Evolutionary conservation across 1,140 invertebrate genomes (phyloP).

Genomic region (Ips nitidus): DNA sequence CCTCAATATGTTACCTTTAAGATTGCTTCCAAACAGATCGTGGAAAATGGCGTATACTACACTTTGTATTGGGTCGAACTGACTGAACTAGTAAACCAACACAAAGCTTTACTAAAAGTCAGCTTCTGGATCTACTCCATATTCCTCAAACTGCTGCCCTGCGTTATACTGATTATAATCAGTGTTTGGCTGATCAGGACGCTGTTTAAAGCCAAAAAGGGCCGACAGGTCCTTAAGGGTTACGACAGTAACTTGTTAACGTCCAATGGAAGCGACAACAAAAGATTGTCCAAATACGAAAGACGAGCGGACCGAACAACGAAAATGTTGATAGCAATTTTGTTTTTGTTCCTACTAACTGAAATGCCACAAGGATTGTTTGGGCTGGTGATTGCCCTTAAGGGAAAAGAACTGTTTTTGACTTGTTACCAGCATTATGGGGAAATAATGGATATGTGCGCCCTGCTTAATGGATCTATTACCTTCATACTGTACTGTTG

Average conservation of each 20-base stretch:
- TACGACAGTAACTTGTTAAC: slow-evolving; percentile 59
- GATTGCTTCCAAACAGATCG: slow-evolving; percentile 55
- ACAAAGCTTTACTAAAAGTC: slow-evolving; percentile 62
- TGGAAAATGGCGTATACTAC: slow-evolving; percentile 53
- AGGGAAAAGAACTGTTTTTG: slow-evolving; percentile 73
- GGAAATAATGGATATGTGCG: slow-evolving; percentile 89
- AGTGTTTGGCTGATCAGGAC: slow-evolving; percentile 78
- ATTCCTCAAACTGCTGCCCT: slow-evolving; percentile 82
- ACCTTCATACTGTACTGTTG: slow-evolving; percentile 94
- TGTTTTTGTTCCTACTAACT: slow-evolving; percentile 82
- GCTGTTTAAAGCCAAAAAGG: slow-evolving; percentile 68
- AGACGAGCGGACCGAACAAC: slow-evolving; percentile 82
- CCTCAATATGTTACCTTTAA: slow-evolving; percentile 75
- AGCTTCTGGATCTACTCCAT: slow-evolving; percentile 89
- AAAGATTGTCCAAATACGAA: slow-evolving; percentile 60
- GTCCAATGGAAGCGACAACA: slow-evolving; percentile 36
- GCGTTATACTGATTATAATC: slow-evolving; percentile 79
- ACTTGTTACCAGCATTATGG: slow-evolving; percentile 78
- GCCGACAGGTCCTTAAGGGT: slow-evolving; percentile 67
- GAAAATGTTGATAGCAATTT: slow-evolving; percentile 84
- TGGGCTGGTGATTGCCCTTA: slow-evolving; percentile 69
- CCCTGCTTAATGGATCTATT: slow-evolving; percentile 87
- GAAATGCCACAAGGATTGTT: slow-evolving; percentile 84
- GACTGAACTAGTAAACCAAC: slow-evolving; percentile 59
- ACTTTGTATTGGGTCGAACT: slow-evolving; percentile 67